Evolutionary conservation across 2,888 invertebrate genomes (phyloP), one percentile per base, ranked within the genome.

Genomic region (Agriopis leucophaearia): DNA sequence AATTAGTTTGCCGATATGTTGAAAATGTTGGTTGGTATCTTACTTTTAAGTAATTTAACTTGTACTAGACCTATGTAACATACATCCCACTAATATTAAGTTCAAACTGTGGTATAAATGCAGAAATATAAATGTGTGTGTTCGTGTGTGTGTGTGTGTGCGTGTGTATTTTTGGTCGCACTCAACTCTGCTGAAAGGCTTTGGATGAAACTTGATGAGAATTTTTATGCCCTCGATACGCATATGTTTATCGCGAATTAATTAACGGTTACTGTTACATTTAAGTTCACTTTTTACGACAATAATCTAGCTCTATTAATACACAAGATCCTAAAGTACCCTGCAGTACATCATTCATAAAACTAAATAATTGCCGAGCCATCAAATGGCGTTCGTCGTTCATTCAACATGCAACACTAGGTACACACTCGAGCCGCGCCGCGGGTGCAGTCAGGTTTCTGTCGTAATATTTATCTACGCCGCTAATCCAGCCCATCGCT

Each of bases 381-480:
- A 74, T 76, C 58, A 38, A 57, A 7, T 47, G 36, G 16, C 15
- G 36, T 58, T 16, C 69, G 69, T 63, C 68, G 66, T 72, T 64
- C 64, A 66, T 67, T 68, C 62, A 67, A 48, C 51, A 51, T 27
- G 16, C 55, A 54, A 64, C 64, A 71, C 64, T 63, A 67, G 52
- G 55, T 69, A 58, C 66, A 70, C 65, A 40, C 70, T 74, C 73
- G 52, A 38, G 12, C 13, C 47, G 38, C 58, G n/a, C n/a, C 16
- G 59, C 55, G 60, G 12, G 63, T n/a, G n/a, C n/a, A n/a, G n/a
- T n/a, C 58, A 64, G 15, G 64, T 65, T 51, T 50, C 62, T 69
- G 64, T 74, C 70, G 74, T 72, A 75, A 76, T 77, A 73, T 79
- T 77, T 75, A 74, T 77, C 74, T 65, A 69, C 64, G 61, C 66